These are phyloP conservation scores for Allophyes oxyacanthae DNA, from an alignment of 2,888 invertebrate species.

Conservation along the genomic window DNA sequence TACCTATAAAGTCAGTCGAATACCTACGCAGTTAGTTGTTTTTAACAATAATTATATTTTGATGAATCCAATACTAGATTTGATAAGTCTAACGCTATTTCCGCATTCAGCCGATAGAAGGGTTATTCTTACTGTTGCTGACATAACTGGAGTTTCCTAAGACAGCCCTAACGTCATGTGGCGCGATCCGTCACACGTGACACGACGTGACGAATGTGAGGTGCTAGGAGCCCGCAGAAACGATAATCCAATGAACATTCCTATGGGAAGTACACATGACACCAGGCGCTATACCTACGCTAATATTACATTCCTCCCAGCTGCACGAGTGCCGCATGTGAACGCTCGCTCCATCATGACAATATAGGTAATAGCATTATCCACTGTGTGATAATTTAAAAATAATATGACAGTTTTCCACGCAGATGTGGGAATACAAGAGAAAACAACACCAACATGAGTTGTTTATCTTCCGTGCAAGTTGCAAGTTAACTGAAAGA, in stretches of 20 bases:
- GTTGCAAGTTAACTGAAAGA: conserved; percentile 12
- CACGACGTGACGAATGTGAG: conserved; percentile 60
- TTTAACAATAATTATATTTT: background rate
- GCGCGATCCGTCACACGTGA: conserved; percentile 59
- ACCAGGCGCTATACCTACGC: conserved; percentile 39
- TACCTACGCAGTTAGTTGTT: background rate
- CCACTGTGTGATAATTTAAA: conserved; percentile 23
- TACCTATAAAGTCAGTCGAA: background rate
- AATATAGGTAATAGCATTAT: conserved; percentile 6
- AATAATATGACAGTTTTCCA: conserved; percentile 13
- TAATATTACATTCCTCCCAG: conserved; percentile 53
- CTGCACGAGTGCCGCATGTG: conserved; percentile 23
- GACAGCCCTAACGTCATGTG: conserved; percentile 41
- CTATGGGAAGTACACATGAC: conserved; percentile 48
- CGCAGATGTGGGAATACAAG: conserved; percentile 10
- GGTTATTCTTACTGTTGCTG: background rate
- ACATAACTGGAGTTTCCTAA: conserved; percentile 1
- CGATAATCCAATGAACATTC: conserved; percentile 58
- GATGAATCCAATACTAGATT: background rate
- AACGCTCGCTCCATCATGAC: conserved; percentile 37
- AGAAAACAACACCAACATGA: background rate
- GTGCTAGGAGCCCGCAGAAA: conserved; percentile 41
- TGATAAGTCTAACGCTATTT: conserved; percentile 2
- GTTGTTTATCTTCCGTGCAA: conserved; percentile 12
- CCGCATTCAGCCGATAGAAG: background rate